phyloP scores from a whole-genome alignment of 2,888 invertebrate genomes.

The Scelioninae gen. 1 region DNA sequence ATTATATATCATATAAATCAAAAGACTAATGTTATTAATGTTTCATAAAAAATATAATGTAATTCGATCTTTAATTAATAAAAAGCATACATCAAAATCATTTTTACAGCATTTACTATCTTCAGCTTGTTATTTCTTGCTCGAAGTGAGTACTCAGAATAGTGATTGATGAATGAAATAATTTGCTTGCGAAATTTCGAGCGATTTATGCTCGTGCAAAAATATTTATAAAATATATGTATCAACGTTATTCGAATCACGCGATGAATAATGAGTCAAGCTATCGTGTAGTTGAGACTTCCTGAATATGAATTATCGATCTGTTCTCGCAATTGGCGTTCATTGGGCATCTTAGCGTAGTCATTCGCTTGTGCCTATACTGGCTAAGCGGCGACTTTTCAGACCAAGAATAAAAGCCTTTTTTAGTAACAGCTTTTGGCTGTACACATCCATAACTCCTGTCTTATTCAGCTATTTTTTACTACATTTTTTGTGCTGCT shows the following conservation, averaged over 20 bases:
- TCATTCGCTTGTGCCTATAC: conserved; percentile 28
- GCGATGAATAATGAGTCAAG: conserved; percentile 23
- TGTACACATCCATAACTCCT: conserved; percentile 36
- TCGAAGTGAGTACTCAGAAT: conserved; percentile 3
- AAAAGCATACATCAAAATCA: too few relatives aligned
- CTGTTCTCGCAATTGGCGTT: conserved; percentile 17
- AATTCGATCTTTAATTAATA: too few relatives aligned
- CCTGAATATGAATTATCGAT: conserved; percentile 56
- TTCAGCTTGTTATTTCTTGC: neutral
- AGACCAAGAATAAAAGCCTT: conserved; percentile 63
- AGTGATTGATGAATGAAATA: conserved; percentile 41
- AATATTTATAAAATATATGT: conserved; percentile 36
- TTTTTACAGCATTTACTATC: too few relatives aligned
- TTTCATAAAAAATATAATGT: too few relatives aligned
- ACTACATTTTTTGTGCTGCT: neutral
- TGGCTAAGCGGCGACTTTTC: conserved; percentile 48
- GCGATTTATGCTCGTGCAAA: conserved; percentile 16
- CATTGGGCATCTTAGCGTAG: conserved; percentile 12
- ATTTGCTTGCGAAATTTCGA: conserved; percentile 38
- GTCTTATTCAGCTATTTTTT: conserved; percentile 31
- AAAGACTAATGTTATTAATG: too few relatives aligned
- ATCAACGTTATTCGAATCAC: conserved; percentile 22
- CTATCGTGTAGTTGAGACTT: conserved; percentile 27
- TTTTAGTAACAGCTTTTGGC: conserved; percentile 61
- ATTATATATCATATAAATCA: too few relatives aligned